These are phyloP conservation scores for Pollicipes pollicipes DNA, from an alignment of 1,140 invertebrate genomes.

Conservation along the genomic window DNA sequence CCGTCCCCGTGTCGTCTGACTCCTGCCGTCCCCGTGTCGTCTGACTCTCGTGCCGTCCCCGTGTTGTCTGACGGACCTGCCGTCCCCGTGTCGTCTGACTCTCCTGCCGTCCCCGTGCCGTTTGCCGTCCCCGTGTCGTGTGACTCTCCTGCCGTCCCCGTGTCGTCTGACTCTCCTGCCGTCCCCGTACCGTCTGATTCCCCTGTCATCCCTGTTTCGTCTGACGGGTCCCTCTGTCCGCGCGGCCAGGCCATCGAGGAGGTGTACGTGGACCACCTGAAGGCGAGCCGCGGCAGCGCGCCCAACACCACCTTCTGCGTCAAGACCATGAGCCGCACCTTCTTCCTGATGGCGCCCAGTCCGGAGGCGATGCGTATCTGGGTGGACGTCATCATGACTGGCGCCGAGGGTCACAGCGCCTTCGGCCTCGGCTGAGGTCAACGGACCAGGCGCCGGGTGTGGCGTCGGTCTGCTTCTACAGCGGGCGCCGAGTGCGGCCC, in stretches of 20 bases:
- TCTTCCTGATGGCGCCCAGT: constrained; percentile 79
- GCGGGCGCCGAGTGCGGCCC: not conserved
- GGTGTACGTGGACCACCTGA: constrained; percentile 87
- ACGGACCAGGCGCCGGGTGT: constrained; percentile 24
- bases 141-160: too few species aligned
- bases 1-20: too few species aligned
- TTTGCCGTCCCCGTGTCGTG: too few species aligned
- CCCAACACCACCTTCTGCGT: constrained; percentile 85
- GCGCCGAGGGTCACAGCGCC: constrained; percentile 65
- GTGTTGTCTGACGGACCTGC: too few species aligned
- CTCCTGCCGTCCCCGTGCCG: too few species aligned
- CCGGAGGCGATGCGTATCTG: constrained; percentile 88
- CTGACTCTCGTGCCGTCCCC: too few species aligned
- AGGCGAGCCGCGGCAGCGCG: constrained; percentile 76
- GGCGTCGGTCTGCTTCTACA: constrained; percentile 24
- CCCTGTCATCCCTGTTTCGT: too few species aligned
- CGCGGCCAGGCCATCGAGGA: constrained; percentile 93
- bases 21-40: too few species aligned
- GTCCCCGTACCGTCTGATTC: too few species aligned
- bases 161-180: too few species aligned
- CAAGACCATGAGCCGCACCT: constrained; percentile 76
- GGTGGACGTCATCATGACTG: constrained; percentile 88
- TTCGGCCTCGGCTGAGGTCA: constrained; percentile 24
- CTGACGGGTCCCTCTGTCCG: too few species aligned
- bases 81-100: too few species aligned